phyloP scores from a whole-genome alignment of 2,113 vertebrate genomes.

The Pygoscelis adeliae region DNA sequence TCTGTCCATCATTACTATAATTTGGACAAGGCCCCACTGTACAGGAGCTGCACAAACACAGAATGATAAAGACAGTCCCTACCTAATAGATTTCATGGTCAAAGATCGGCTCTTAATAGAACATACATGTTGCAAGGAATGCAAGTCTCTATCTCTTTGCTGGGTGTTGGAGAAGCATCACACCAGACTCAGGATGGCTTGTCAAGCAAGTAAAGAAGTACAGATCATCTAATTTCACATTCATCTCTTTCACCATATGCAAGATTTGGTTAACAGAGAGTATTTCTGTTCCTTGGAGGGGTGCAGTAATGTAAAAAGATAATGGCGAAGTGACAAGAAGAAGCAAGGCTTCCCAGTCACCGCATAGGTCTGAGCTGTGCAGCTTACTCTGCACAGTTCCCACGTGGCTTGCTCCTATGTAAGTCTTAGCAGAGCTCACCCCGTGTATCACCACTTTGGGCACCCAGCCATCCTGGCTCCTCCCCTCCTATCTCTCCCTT shows the following conservation, averaged over 20 bases:
- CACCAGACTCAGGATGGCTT: background rate
- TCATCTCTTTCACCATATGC: background rate
- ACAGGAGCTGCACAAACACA: background rate
- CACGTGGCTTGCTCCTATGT: background rate
- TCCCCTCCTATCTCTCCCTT: background rate
- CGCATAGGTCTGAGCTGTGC: background rate
- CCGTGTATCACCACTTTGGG: background rate
- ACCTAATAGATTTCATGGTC: background rate
- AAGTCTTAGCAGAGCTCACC: background rate
- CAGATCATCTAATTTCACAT: background rate
- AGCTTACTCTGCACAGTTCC: background rate
- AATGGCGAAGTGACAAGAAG: background rate
- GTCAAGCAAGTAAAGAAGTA: background rate
- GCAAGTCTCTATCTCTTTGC: background rate
- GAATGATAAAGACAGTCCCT: background rate
- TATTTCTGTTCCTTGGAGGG: background rate
- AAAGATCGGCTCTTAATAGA: background rate
- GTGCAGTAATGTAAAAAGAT: background rate
- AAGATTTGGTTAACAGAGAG: background rate
- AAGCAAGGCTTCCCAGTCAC: background rate
- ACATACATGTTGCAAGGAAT: background rate
- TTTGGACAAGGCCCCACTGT: background rate
- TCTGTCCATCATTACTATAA: background rate
- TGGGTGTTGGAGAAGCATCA: background rate
- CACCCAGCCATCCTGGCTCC: background rate